A percentile compares a stretch with the other conserved stretches of the same genome.
phyloP scores from a whole-genome alignment of 2,888 invertebrate species.

The Callosobruchus maculatus region DNA sequence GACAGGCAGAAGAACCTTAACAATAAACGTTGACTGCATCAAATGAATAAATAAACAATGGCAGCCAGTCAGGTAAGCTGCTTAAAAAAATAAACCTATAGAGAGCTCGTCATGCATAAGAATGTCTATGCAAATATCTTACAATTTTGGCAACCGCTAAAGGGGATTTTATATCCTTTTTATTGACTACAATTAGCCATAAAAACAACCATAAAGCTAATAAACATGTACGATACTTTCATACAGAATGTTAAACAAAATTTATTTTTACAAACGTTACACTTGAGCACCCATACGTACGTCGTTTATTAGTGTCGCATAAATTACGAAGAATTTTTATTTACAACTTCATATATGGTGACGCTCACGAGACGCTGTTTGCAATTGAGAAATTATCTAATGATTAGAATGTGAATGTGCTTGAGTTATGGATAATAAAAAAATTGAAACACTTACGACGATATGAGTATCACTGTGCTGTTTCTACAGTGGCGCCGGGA shows the following conservation, averaged over 20 bases:
- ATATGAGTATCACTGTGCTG: too few species aligned
- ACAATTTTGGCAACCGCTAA: slow-evolving; percentile 31
- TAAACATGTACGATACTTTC: slow-evolving; percentile 21
- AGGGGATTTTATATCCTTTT: slow-evolving; percentile 27
- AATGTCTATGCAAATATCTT: slow-evolving; percentile 5
- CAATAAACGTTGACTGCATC: too few species aligned
- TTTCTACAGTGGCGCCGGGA: too few species aligned
- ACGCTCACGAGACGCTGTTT: not conserved
- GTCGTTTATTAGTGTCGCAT: not conserved
- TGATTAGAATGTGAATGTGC: not conserved
- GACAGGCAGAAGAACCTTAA: too few species aligned
- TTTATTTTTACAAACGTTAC: slow-evolving; percentile 6
- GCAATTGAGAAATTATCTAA: not conserved
- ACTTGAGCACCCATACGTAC: not conserved
- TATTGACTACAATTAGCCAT: slow-evolving; percentile 32
- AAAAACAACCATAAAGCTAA: slow-evolving; percentile 26
- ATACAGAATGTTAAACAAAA: slow-evolving; percentile 13
- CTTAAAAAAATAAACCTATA: not conserved
- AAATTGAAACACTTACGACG: not conserved
- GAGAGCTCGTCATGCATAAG: not conserved
- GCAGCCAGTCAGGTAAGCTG: too few species aligned
- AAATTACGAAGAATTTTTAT: not conserved
- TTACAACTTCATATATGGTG: not conserved
- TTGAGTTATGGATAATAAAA: not conserved
- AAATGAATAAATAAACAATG: too few species aligned